Conservation (phyloP, 1,140 invertebrate species). For the Philaenus spumarius region DNA sequence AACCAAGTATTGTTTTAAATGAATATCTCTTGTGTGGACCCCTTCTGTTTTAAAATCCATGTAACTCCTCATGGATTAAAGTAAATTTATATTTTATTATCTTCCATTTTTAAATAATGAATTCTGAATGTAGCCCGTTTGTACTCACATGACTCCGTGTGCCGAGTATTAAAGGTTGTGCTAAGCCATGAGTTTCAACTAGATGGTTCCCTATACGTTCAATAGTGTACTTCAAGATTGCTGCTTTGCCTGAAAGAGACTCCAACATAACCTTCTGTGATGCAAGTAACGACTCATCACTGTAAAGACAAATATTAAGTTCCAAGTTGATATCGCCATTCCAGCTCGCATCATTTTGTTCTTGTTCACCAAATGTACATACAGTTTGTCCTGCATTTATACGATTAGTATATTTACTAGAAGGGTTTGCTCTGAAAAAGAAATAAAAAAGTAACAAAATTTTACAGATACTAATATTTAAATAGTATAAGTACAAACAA, state of each 20-base stretch:
- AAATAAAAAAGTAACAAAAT: too few species aligned
- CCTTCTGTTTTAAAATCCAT: too few species aligned
- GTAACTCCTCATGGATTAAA: too few species aligned
- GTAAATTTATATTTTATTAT: too few species aligned
- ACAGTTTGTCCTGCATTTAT: constrained; percentile 49
- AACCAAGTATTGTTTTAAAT: too few species aligned
- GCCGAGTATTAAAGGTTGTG: background rate
- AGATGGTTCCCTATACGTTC: constrained; percentile 36
- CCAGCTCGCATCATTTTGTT: constrained; percentile 32
- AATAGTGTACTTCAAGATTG: constrained; percentile 42
- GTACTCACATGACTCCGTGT: too few species aligned
- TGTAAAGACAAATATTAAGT: constrained; percentile 33
- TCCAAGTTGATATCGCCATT: constrained; percentile 24
- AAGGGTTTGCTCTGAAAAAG: constrained; percentile 36
- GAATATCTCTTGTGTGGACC: too few species aligned
- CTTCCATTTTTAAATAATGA: too few species aligned
- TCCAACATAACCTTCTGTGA: constrained; percentile 47
- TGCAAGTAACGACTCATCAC: constrained; percentile 30
- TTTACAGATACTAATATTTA: too few species aligned
- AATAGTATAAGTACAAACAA: too few species aligned
- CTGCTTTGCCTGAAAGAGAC: constrained; percentile 42
- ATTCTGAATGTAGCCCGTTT: too few species aligned
- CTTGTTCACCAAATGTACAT: constrained; percentile 42
- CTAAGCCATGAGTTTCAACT: constrained; percentile 26
- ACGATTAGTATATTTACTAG: constrained; percentile 47